phyloP scores from a whole-genome alignment of 2,888 invertebrate genomes.

The Colostygia pectinataria region DNA sequence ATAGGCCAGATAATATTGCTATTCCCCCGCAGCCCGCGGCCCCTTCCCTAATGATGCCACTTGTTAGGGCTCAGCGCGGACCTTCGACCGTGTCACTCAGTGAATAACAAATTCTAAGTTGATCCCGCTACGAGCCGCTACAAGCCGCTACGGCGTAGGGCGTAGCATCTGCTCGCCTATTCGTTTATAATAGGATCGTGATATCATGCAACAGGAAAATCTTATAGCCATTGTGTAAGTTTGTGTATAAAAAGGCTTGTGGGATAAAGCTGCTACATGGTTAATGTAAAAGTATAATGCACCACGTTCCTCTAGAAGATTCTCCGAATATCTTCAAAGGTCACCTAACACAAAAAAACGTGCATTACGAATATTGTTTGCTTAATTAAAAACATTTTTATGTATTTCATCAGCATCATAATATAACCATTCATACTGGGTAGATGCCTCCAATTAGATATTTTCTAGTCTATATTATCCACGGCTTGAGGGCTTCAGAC shows the following conservation, averaged over 20 bases:
- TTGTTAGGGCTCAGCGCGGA: conserved; percentile 79
- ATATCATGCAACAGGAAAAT: conserved; percentile 13
- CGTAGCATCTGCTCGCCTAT: conserved; percentile 14
- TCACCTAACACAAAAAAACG: too few relatives aligned
- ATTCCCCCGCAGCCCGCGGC: conserved; percentile 36
- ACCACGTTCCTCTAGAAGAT: too few relatives aligned
- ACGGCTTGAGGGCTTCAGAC: too few relatives aligned
- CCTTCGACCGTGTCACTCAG: conserved; percentile 74
- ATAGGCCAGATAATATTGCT: conserved; percentile 4
- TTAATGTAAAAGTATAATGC: too few relatives aligned
- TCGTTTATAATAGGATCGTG: conserved; percentile 12
- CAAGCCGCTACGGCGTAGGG: conserved; percentile 17
- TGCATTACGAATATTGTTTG: too few relatives aligned
- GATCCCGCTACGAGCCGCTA: conserved; percentile 50
- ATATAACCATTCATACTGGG: too few relatives aligned
- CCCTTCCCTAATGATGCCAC: conserved; percentile 77
- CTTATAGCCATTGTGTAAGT: neutral
- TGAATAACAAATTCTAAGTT: conserved; percentile 79
- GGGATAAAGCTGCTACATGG: neutral
- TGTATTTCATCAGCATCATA: too few relatives aligned
- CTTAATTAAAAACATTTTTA: too few relatives aligned
- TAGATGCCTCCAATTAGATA: too few relatives aligned
- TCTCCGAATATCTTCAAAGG: too few relatives aligned
- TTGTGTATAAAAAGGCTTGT: neutral
- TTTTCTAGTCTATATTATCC: too few relatives aligned